Evolutionary conservation across 2,113 vertebrate genomes (phyloP).

Genomic region (Quiscalus mexicanus): DNA sequence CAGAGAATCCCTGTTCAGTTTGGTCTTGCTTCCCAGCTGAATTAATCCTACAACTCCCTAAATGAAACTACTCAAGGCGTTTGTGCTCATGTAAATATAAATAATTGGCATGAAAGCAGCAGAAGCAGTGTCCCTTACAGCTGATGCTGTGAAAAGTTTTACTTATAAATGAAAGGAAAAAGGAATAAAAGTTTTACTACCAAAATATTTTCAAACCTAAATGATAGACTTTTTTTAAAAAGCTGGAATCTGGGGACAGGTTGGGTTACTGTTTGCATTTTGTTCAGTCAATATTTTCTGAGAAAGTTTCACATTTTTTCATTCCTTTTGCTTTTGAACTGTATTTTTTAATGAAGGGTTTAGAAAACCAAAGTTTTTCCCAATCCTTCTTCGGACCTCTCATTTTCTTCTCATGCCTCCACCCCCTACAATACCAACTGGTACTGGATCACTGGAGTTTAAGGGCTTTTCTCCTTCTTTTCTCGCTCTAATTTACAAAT

Average conservation of each 20-base stretch:
- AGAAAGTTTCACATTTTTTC: background rate
- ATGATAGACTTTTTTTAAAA: rapidly evolving
- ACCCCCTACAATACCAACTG: background rate
- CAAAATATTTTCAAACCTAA: background rate
- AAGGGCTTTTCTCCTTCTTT: background rate
- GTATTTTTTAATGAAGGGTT: background rate
- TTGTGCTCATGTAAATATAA: background rate
- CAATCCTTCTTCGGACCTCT: background rate
- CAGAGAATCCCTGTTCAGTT: background rate
- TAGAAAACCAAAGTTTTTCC: background rate
- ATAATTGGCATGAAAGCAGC: background rate
- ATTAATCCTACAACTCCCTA: background rate
- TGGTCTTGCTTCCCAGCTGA: background rate
- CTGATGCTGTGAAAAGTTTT: background rate
- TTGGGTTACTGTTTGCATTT: background rate
- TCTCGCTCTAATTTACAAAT: background rate
- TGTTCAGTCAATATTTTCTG: background rate
- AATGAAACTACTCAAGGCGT: background rate
- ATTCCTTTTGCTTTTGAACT: background rate
- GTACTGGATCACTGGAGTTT: background rate
- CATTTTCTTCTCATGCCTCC: background rate
- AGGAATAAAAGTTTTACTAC: background rate
- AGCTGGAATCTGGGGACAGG: background rate
- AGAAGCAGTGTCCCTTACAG: background rate
- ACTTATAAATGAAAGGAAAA: background rate